Evolutionary conservation across 2,888 invertebrate species (phyloP), one percentile per base, ranked within the genome.

Genomic region (Watsonalla binaria): DNA sequence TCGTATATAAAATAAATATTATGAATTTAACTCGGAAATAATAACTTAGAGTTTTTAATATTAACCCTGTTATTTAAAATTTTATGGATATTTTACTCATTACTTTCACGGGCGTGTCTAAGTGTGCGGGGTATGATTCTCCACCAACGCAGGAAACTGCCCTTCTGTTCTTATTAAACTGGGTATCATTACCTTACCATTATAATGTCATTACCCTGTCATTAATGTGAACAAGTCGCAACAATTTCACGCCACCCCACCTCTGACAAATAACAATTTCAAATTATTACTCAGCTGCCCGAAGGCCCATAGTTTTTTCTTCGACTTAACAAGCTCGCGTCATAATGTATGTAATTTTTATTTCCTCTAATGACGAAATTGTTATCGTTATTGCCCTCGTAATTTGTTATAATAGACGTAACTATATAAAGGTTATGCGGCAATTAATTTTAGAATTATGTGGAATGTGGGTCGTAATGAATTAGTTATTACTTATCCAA

Each of bases 161-260:
- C 24, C 4, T 24, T 24, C 24, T 24, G 24, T 24, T 24, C 1
- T 24, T 24, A 24, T 24, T 24, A 2, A 24, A 24, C 24, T 24
- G 2, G 4, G n/a, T 15, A 45, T 53, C 49, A 45, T 42, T 55
- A 56, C 51, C 52, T 50, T 50, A 54, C 37, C 51, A 59, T 61
- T 61, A 61, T 58, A 59, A 61, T 59, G 61, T 58, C 61, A 59
- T 58, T 59, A 59, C 59, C 54, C 59, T 58, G 57, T 58, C 59
- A 61, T 61, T 61, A 58, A 49, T 46, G 46, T 51, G 49, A 54
- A 55, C 51, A 52, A 58, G 57, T 58, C 50, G 13, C 39, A 49
- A 37, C 49, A 49, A 37, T 49, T 49, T 49, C 49, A 49, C 49
- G 49, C 49, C 37, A 11, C 49, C 49, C 37, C 49, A 37, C 49